Percentiles rank a stretch among this genome's conserved stretches.
phyloP scores from a whole-genome alignment of 2,113 vertebrate genomes.

The Gymnobelideus leadbeateri region DNA sequence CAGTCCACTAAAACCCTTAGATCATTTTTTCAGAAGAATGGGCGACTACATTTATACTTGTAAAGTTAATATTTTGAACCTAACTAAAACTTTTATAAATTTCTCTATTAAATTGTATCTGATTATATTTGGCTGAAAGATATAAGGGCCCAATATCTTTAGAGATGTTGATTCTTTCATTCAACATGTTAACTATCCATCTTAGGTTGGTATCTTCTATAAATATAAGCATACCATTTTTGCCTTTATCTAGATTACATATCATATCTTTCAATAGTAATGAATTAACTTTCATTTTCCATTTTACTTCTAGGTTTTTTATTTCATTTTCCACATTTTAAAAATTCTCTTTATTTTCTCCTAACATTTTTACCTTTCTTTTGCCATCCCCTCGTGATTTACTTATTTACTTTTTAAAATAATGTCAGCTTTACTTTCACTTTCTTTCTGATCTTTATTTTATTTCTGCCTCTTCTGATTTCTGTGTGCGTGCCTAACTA shows the following conservation, averaged over 20 bases:
- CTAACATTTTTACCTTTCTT: neutral
- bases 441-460: conserved; percentile 55
- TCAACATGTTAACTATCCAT: neutral
- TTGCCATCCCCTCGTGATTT: neutral
- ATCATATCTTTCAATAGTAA: neutral
- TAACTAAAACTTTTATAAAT: neutral
- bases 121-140: neutral
- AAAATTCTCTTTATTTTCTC: neutral
- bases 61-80: neutral
- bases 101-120: neutral
- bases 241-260: neutral
- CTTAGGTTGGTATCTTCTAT: neutral
- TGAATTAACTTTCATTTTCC: neutral
- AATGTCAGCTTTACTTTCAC: neutral
- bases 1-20: neutral
- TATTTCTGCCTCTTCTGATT: conserved; percentile 67
- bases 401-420: neutral
- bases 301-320: neutral
- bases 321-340: neutral
- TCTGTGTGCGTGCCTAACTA: conserved; percentile 75
- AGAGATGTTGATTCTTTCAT: neutral
- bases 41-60: neutral
- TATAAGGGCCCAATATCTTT: neutral
- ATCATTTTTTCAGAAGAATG: neutral
- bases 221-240: neutral